Conservation (phyloP, 2,797 vertebrate species). For the Diglossa cyanea region DNA sequence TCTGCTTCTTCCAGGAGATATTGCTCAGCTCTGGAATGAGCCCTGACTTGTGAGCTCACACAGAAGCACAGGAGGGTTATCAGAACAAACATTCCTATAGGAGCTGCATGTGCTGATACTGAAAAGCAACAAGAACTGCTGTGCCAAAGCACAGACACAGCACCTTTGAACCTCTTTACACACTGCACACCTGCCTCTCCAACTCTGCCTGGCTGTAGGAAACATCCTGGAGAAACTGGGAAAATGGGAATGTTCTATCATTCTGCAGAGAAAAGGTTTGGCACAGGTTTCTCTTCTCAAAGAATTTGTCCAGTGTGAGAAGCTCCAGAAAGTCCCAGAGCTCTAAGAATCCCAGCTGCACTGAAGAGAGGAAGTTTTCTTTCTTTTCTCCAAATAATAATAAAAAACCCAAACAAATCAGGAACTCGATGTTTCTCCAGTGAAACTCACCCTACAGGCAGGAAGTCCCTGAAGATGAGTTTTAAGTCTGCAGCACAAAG, state of each 20-base stretch:
- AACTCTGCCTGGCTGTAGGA: neutral
- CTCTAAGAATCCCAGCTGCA: constrained; percentile 1
- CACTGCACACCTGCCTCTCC: neutral
- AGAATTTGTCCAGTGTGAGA: neutral
- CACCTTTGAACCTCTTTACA: neutral
- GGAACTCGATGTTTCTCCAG: constrained; percentile 29
- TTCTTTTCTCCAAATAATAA: constrained; percentile 33
- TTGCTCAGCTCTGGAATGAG: neutral
- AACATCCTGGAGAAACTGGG: neutral
- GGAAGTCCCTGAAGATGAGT: constrained; percentile 61
- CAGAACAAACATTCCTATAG: neutral
- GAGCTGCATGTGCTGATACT: neutral
- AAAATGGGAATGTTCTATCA: neutral
- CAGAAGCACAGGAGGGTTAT: neutral
- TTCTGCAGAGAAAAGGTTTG: neutral
- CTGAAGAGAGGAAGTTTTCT: neutral
- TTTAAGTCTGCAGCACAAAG: constrained; percentile 32
- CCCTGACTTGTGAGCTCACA: neutral
- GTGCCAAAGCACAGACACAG: neutral
- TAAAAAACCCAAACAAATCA: constrained; percentile 32
- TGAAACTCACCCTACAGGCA: constrained; percentile 22
- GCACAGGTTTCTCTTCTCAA: neutral
- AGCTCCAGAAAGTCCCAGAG: neutral
- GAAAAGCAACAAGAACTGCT: neutral
- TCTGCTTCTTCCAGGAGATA: neutral